Percentiles rank a stretch among this genome's conserved stretches.
Evolutionary conservation across 2,888 invertebrate genomes (phyloP).

Genomic region (Xanthorhoe designata): DNA sequence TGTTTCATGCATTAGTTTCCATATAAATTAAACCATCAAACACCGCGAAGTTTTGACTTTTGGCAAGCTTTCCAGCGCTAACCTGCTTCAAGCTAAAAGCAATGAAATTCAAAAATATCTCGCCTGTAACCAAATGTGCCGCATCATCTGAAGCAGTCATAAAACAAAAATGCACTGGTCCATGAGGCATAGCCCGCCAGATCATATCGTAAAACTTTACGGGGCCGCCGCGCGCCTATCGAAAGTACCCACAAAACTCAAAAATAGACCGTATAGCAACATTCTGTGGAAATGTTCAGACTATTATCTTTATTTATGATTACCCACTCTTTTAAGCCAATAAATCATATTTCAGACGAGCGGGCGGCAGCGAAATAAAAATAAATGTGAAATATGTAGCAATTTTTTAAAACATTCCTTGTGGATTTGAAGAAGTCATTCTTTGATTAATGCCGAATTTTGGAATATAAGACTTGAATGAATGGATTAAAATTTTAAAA

Average conservation of each 20-base stretch:
- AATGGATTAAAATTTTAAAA: too few relatives aligned
- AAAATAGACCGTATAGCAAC: constrained; percentile 61
- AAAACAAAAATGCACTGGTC: constrained; percentile 33
- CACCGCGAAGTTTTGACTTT: neutral
- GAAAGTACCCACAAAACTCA: constrained; percentile 63
- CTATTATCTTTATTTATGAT: constrained; percentile 46
- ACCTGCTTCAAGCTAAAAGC: constrained; percentile 20
- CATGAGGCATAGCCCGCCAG: constrained; percentile 43
- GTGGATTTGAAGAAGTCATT: constrained; percentile 8
- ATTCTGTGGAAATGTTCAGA: constrained; percentile 45
- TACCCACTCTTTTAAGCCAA: constrained; percentile 38
- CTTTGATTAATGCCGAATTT: constrained; percentile 5
- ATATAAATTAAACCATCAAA: neutral
- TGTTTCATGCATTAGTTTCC: too few relatives aligned
- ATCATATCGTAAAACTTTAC: constrained; percentile 74
- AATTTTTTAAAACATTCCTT: constrained; percentile 8
- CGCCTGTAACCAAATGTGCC: constrained; percentile 26
- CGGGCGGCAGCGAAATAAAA: constrained; percentile 38
- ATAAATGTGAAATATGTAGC: constrained; percentile 31
- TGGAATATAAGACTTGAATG: neutral
- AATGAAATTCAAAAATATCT: constrained; percentile 29
- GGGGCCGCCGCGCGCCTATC: constrained; percentile 62
- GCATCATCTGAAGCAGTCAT: constrained; percentile 32
- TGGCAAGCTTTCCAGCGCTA: constrained; percentile 5
- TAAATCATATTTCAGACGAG: constrained; percentile 44